These are phyloP conservation scores for Salvelinus alpinus DNA, from an alignment of 2,113 vertebrate species.

Conservation along the genomic window DNA sequence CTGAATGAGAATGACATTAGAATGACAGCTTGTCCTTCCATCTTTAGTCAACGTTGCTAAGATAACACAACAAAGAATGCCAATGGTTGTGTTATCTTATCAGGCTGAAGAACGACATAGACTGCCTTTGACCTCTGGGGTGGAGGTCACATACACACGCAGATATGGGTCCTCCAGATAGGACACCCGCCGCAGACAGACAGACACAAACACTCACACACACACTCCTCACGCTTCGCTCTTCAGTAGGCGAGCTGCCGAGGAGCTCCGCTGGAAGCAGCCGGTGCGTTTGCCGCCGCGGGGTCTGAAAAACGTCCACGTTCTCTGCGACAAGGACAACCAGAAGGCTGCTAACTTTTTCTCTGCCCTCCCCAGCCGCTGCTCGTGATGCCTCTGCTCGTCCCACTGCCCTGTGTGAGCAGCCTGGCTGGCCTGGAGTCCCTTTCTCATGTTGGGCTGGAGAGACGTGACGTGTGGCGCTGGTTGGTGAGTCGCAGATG, in stretches of 20 bases:
- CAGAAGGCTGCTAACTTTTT: constrained; percentile 73
- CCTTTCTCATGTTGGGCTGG: constrained; percentile 52
- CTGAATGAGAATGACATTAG: constrained; percentile 5
- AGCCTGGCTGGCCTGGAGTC: constrained; percentile 30
- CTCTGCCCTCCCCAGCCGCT: constrained; percentile 60
- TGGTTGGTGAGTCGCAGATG: not conserved
- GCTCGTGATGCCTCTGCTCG: constrained; percentile 14
- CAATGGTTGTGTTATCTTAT: no score
- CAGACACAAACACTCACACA: no score
- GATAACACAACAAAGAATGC: not conserved
- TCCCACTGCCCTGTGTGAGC: constrained; percentile 12
- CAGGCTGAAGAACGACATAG: not conserved
- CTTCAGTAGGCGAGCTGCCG: constrained; percentile 66
- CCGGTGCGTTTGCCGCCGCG: constrained; percentile 38
- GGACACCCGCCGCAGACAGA: no score
- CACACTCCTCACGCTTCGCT: constrained; percentile 61
- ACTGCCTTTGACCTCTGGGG: constrained; percentile 22
- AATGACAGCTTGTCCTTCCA: not conserved
- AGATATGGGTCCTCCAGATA: no score
- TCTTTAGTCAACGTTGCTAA: not conserved
- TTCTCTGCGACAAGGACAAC: constrained; percentile 64
- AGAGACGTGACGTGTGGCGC: not conserved
- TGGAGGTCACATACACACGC: no score
- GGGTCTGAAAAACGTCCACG: constrained; percentile 63
- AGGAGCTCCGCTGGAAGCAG: constrained; percentile 66